Conservation (phyloP, 2,113 vertebrate species). For the Eolophus roseicapilla region DNA sequence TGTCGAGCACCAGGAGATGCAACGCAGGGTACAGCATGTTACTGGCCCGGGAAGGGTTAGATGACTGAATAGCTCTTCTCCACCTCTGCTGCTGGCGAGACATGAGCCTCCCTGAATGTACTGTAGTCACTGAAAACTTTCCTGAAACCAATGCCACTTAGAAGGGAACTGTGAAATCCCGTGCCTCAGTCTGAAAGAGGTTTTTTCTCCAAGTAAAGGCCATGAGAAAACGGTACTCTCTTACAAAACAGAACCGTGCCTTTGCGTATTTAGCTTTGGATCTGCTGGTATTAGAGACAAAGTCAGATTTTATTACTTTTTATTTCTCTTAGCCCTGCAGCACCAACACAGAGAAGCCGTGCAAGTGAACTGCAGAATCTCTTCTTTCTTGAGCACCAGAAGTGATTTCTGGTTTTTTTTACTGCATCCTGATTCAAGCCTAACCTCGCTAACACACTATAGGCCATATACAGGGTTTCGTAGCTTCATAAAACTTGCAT, state of each 20-base stretch:
- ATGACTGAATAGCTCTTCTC: neutral
- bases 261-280: conserved; percentile 28
- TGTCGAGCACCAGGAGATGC: neutral
- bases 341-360: conserved; percentile 8
- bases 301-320: conserved; percentile 49
- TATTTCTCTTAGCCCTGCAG: conserved; percentile 47
- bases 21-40: fast-evolving
- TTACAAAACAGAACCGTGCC: neutral
- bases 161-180: neutral
- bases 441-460: neutral
- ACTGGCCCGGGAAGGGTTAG: neutral
- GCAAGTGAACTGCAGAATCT: conserved; percentile 51
- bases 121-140: neutral
- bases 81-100: neutral
- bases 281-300: conserved; percentile 43
- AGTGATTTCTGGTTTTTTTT: neutral
- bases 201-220: neutral
- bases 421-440: neutral
- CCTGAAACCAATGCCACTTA: neutral
- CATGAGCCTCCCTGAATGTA: fast-evolving
- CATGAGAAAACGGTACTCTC: neutral
- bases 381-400: conserved; percentile 3
- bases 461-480: neutral
- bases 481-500: neutral
- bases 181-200: neutral